Percentiles rank a stretch among this genome's conserved stretches.
Evolutionary conservation across 1,140 invertebrate genomes (phyloP).

Genomic region (Drosophila sechellia): DNA sequence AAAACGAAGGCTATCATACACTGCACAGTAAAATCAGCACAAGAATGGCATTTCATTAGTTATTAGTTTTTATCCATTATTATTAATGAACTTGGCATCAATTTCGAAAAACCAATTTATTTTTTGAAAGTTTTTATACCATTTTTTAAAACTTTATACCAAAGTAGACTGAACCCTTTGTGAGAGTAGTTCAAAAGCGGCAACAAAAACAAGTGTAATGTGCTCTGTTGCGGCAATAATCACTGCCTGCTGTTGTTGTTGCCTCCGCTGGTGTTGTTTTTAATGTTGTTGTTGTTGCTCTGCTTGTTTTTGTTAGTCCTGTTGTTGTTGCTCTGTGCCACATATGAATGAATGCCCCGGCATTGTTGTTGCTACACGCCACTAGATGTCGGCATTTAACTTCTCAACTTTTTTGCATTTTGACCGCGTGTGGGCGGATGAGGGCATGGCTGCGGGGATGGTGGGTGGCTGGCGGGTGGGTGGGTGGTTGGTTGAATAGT

Average conservation of each 20-base stretch:
- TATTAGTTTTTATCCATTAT: no score
- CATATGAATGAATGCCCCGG: constrained; percentile 74
- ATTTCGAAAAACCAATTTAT: no score
- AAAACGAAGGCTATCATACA: constrained; percentile 25
- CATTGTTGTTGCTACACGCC: constrained; percentile 74
- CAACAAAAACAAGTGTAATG: constrained; percentile 79
- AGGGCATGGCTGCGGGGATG: not conserved
- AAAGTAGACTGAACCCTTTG: no score
- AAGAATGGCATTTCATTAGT: no score
- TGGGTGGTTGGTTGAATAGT: constrained; percentile 7
- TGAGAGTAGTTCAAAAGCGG: constrained; percentile 50
- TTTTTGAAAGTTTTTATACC: no score
- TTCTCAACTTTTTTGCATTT: constrained; percentile 75
- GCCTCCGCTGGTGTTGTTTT: constrained; percentile 30
- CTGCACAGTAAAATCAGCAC: not conserved
- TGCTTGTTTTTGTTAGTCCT: not conserved
- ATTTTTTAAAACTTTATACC: no score
- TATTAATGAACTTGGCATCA: no score
- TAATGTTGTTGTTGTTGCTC: constrained; percentile 31
- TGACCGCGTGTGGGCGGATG: constrained; percentile 67
- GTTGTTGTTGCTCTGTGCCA: constrained; percentile 55
- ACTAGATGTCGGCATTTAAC: constrained; percentile 80
- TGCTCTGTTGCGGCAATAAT: constrained; percentile 84
- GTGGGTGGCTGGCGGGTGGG: constrained; percentile 3
- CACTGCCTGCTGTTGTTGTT: constrained; percentile 53